These are phyloP conservation scores for Rhinolophus ferrumequinum DNA, from an alignment of 2,113 vertebrate genomes.

Conservation along the genomic window DNA sequence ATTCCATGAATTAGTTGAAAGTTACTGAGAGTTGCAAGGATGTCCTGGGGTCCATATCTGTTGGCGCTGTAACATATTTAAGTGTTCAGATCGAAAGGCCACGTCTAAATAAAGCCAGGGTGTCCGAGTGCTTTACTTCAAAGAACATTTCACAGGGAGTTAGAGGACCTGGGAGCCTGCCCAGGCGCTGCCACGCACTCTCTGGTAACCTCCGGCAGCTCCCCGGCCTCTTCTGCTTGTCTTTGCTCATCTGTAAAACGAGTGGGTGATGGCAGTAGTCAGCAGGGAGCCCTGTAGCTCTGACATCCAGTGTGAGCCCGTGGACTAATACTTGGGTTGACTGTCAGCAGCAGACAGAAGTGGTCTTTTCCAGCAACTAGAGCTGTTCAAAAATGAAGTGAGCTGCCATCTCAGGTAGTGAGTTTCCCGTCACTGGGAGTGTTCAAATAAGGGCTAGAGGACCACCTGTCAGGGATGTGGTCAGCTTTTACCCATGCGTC, in stretches of 20 bases:
- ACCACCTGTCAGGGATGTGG: background rate
- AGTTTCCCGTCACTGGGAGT: background rate
- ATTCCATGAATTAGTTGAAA: background rate
- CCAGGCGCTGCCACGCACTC: background rate
- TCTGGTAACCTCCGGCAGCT: background rate
- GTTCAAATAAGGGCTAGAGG: background rate
- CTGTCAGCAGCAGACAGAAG: background rate
- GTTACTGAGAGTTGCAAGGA: background rate
- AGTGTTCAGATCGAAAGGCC: slow-evolving; percentile 39
- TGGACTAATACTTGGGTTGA: background rate
- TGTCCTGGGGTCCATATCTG: background rate
- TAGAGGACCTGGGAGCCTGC: background rate
- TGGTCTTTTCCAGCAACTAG: background rate
- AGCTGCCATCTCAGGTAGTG: background rate
- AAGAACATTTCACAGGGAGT: background rate
- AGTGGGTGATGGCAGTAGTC: background rate
- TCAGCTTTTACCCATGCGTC: background rate
- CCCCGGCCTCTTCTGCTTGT: background rate
- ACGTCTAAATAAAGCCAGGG: slow-evolving; percentile 52
- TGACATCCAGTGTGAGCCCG: background rate
- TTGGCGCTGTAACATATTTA: background rate
- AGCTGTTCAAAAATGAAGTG: background rate
- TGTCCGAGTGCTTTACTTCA: background rate
- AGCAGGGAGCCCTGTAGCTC: background rate
- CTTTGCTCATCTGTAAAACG: background rate